These are phyloP conservation scores for Campaea margaritaria DNA, from an alignment of 2,888 invertebrate genomes.

Conservation along the genomic window DNA sequence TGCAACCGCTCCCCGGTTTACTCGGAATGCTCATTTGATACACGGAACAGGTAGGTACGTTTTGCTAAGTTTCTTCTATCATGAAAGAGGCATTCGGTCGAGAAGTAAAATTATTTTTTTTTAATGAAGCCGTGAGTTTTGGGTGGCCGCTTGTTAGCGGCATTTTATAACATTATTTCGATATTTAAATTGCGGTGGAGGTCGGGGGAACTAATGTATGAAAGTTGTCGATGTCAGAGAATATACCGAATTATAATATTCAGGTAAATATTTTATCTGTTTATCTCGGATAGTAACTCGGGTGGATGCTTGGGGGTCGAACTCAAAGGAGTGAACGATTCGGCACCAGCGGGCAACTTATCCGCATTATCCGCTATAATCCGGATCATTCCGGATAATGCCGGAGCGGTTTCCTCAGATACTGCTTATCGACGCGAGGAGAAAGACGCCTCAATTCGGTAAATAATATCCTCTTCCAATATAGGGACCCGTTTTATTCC, in stretches of 20 bases:
- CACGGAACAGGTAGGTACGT: constrained; percentile 9
- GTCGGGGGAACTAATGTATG: no score
- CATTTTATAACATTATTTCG: background rate
- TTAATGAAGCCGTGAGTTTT: constrained; percentile 33
- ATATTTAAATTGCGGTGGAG: no score
- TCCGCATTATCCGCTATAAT: constrained; percentile 76
- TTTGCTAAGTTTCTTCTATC: constrained; percentile 15
- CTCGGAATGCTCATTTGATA: constrained; percentile 29
- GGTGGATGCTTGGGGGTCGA: constrained; percentile 51
- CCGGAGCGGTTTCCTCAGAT: constrained; percentile 59
- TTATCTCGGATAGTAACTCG: constrained; percentile 49
- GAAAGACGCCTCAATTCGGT: constrained; percentile 51
- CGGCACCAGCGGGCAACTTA: constrained; percentile 61
- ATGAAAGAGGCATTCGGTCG: constrained; percentile 25
- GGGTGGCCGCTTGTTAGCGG: constrained; percentile 17
- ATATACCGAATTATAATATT: constrained; percentile 15
- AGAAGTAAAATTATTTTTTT: constrained; percentile 32
- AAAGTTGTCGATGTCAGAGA: no score
- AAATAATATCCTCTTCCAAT: constrained; percentile 55
- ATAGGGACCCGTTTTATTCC: constrained; percentile 40
- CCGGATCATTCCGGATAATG: constrained; percentile 77
- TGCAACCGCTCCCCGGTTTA: constrained; percentile 31
- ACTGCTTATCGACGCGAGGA: constrained; percentile 56
- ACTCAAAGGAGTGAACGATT: constrained; percentile 56
- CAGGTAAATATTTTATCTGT: constrained; percentile 34